These are phyloP conservation scores for Bombylius major DNA, from an alignment of 2,888 invertebrate genomes.

Conservation along the genomic window DNA sequence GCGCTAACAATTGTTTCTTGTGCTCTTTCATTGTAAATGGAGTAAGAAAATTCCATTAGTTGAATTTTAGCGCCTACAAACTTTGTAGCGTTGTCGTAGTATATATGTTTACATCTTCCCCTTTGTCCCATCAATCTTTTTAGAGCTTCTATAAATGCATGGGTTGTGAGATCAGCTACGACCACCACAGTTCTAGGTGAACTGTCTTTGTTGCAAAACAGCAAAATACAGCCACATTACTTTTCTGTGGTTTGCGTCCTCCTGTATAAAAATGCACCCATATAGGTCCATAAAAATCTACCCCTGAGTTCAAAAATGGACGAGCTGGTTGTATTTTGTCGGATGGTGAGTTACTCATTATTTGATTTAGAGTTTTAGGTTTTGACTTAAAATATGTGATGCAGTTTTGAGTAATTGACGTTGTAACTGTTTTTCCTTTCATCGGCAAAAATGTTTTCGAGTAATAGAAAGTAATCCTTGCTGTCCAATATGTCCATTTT, in stretches of 20 bases:
- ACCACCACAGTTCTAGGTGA: slow-evolving; percentile 13
- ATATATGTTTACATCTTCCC: too few species aligned
- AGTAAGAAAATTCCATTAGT: background rate
- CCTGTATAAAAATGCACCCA: too few species aligned
- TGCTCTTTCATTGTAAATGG: background rate
- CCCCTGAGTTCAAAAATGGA: too few species aligned
- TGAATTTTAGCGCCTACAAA: too few species aligned
- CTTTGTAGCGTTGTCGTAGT: too few species aligned
- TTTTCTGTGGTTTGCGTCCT: slow-evolving; percentile 6
- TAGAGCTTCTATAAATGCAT: slow-evolving; percentile 12
- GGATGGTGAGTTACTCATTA: too few species aligned
- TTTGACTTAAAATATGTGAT: too few species aligned
- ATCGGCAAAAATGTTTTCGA: slow-evolving; percentile 17
- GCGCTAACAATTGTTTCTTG: background rate
- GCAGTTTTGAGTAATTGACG: slow-evolving; percentile 6
- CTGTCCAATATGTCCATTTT: background rate
- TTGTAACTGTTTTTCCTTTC: slow-evolving; percentile 10
- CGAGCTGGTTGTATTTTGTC: too few species aligned
- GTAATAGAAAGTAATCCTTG: slow-evolving; percentile 6
- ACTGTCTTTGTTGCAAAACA: slow-evolving; percentile 12
- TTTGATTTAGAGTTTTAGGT: too few species aligned
- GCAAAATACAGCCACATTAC: slow-evolving; percentile 11
- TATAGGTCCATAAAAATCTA: too few species aligned
- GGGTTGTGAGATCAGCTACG: too few species aligned
- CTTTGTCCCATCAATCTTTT: slow-evolving; percentile 8